Conservation (phyloP, 2,113 vertebrate genomes). For the Bostrychus sinensis region DNA sequence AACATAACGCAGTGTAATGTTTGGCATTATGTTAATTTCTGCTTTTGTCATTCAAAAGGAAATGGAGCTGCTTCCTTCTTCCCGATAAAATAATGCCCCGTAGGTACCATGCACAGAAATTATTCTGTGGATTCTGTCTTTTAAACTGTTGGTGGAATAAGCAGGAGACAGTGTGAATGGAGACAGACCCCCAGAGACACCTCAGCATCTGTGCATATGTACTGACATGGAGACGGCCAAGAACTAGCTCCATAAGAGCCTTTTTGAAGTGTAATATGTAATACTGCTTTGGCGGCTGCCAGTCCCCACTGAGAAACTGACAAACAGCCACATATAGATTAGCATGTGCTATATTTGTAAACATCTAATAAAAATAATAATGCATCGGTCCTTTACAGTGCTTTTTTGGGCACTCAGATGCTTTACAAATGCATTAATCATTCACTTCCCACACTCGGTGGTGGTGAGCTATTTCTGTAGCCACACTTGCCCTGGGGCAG, state of each 20-base stretch:
- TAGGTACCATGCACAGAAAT: conserved; percentile 28
- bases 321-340: neutral
- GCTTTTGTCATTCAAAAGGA: conserved; percentile 22
- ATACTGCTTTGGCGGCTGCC: neutral
- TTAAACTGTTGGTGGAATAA: conserved; percentile 25
- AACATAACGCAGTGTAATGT: too few relatives aligned
- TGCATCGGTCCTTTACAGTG: too few relatives aligned
- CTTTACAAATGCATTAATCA: too few relatives aligned
- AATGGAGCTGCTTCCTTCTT: conserved; percentile 24
- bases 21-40: neutral
- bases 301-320: neutral
- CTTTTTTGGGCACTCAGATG: too few relatives aligned
- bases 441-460: too few relatives aligned
- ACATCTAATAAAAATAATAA: neutral
- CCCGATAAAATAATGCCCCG: conserved; percentile 37
- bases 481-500: too few relatives aligned
- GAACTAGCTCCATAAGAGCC: conserved; percentile 11
- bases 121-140: conserved; percentile 44
- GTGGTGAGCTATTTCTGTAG: too few relatives aligned
- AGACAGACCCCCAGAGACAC: conserved; percentile 17
- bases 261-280: conserved; percentile 8
- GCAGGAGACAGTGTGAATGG: conserved; percentile 17
- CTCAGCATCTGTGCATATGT: neutral
- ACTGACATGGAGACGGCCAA: conserved; percentile 8
- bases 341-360: neutral